Percentiles rank a stretch among this genome's conserved stretches.
Conservation (phyloP, 2,797 vertebrate genomes). For the Iguana delicatissima region DNA sequence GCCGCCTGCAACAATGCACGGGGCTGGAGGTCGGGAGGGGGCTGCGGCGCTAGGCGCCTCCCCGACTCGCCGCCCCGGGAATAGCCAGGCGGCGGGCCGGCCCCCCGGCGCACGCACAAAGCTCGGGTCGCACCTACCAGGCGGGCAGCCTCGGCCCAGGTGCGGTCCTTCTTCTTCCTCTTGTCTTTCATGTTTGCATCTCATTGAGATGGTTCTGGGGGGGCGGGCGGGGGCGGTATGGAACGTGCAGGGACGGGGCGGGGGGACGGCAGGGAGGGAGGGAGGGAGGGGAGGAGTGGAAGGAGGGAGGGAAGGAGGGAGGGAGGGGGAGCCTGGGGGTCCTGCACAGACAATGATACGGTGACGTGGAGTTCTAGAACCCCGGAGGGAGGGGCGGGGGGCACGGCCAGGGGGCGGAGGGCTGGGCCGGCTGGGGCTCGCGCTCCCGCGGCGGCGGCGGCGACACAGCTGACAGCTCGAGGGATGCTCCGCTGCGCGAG, state of each 20-base stretch:
- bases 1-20: slow-evolving; percentile 33
- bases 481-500: slow-evolving; percentile 74
- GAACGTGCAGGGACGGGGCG: slow-evolving; percentile 68
- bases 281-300: slow-evolving; percentile 27
- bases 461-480: slow-evolving; percentile 75
- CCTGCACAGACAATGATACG: slow-evolving; percentile 57
- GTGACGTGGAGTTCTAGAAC: slow-evolving; percentile 58
- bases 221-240: slow-evolving; percentile 38
- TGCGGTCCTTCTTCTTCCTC: slow-evolving; percentile 90
- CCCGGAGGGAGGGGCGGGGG: slow-evolving; percentile 67
- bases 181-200: slow-evolving; percentile 89
- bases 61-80: slow-evolving; percentile 13
- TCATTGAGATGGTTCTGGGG: slow-evolving; percentile 78
- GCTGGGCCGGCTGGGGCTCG: slow-evolving; percentile 23
- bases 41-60: slow-evolving; percentile 43
- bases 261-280: slow-evolving; percentile 30
- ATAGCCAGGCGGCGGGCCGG: background rate
- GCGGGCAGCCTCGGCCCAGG: slow-evolving; percentile 87
- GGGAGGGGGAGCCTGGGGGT: slow-evolving; percentile 56
- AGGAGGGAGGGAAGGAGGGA: slow-evolving; percentile 50
- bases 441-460: slow-evolving; percentile 55
- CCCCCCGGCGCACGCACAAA: slow-evolving; percentile 4
- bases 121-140: slow-evolving; percentile 77
- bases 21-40: slow-evolving; percentile 51
- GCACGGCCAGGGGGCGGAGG: slow-evolving; percentile 30